Evolutionary conservation across 1,140 invertebrate genomes (phyloP).

Genomic region (Propsilocerus akamusi): DNA sequence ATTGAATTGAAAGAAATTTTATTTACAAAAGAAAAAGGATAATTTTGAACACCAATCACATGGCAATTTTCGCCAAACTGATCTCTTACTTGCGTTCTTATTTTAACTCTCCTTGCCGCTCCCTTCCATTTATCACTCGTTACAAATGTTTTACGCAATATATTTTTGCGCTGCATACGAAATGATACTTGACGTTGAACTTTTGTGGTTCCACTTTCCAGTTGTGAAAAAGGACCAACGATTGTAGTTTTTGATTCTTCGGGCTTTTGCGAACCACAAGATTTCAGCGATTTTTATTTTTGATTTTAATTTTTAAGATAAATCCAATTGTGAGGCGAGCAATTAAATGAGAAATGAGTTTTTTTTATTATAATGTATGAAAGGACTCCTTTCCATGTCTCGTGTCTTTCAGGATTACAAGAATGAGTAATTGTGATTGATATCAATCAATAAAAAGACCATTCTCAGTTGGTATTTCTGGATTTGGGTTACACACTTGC

Average conservation of each 20-base stretch:
- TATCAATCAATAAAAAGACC: too few species aligned
- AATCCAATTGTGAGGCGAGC: too few species aligned
- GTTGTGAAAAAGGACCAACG: slow-evolving; percentile 31
- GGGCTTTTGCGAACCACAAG: neutral
- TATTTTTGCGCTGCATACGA: slow-evolving; percentile 29
- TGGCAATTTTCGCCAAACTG: too few species aligned
- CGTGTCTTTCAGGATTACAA: too few species aligned
- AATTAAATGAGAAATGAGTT: too few species aligned
- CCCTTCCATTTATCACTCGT: slow-evolving; percentile 33
- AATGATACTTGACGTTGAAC: slow-evolving; percentile 27
- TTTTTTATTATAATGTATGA: too few species aligned
- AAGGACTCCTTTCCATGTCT: too few species aligned
- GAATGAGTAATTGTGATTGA: too few species aligned
- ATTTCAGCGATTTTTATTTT: too few species aligned
- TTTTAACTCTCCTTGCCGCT: slow-evolving; percentile 43
- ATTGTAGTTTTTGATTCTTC: slow-evolving; percentile 1
- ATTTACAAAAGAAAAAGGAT: neutral
- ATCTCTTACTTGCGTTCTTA: slow-evolving; percentile 26
- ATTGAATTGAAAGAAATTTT: neutral
- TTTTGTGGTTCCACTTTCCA: slow-evolving; percentile 35
- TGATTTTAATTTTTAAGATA: too few species aligned
- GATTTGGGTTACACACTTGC: too few species aligned
- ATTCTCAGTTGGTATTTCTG: too few species aligned
- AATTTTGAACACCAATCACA: neutral
- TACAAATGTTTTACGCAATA: slow-evolving; percentile 17